Conservation (phyloP, 1,140 invertebrate species). For the Lasioglossum albipes region DNA sequence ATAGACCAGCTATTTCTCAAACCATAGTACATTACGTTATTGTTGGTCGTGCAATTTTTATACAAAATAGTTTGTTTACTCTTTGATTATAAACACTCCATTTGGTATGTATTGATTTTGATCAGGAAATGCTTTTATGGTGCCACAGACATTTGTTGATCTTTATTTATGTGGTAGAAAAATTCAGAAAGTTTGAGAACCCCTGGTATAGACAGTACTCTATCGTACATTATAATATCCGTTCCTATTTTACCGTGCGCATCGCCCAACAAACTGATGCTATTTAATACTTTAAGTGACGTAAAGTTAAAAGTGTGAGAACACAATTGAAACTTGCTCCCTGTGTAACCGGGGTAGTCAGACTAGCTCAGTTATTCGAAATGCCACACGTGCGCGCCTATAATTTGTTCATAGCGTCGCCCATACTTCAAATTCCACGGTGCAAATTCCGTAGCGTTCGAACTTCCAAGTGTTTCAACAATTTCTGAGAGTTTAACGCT, state of each 20-base stretch:
- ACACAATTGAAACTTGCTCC: not conserved
- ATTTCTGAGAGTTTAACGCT: constrained; percentile 9
- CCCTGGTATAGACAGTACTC: too few relatives aligned
- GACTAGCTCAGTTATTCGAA: constrained; percentile 8
- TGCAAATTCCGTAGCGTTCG: constrained; percentile 37
- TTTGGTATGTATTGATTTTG: too few relatives aligned
- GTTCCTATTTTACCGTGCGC: not conserved
- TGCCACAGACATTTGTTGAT: too few relatives aligned
- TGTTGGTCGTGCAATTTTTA: too few relatives aligned
- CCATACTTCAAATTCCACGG: constrained; percentile 46
- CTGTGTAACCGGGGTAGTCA: not conserved
- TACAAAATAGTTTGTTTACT: too few relatives aligned
- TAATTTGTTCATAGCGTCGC: constrained; percentile 45
- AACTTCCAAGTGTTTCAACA: constrained; percentile 50
- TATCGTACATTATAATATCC: not conserved
- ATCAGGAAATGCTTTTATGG: too few relatives aligned
- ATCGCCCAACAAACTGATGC: not conserved
- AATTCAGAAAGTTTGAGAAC: too few relatives aligned
- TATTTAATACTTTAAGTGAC: not conserved
- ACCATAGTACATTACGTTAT: too few relatives aligned
- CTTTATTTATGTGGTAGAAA: too few relatives aligned
- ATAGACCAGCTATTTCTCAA: too few relatives aligned
- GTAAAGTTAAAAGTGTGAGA: not conserved
- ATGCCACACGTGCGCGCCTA: constrained; percentile 25
- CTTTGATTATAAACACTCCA: too few relatives aligned